phyloP scores from a whole-genome alignment of 92 coral and sea anemone species.

The Parazoanthus swiftii region DNA sequence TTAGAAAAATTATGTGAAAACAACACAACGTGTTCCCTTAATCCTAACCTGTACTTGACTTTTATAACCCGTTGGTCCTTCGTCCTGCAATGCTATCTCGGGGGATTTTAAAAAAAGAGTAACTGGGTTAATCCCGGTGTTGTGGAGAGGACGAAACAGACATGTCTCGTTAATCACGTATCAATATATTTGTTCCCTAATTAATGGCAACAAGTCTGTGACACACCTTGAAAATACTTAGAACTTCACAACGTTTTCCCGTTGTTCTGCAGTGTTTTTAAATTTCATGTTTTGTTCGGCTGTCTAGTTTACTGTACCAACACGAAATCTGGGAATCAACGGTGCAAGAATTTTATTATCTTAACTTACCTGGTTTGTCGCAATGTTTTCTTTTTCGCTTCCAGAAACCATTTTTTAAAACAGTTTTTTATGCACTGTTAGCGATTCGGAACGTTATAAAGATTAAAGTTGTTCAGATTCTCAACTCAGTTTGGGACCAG shows the following conservation, averaged over 20 bases:
- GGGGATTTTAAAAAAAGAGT: no score
- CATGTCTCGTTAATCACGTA: no score
- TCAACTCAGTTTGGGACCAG: not conserved
- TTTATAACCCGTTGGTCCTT: no score
- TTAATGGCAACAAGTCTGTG: not conserved
- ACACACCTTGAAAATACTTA: not conserved
- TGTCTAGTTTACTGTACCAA: not conserved
- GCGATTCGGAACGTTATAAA: no score
- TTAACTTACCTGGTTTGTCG: not conserved
- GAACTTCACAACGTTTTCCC: not conserved
- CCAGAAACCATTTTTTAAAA: slow-evolving; percentile 16
- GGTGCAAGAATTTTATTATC: not conserved
- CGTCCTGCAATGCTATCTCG: no score
- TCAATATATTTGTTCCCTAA: no score
- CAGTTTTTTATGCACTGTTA: not conserved
- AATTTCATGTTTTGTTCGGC: not conserved
- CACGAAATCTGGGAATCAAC: not conserved
- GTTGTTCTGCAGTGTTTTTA: not conserved
- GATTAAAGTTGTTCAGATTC: not conserved
- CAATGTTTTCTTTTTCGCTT: not conserved
- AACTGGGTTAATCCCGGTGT: no score
- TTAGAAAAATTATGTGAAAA: no score
- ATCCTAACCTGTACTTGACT: no score
- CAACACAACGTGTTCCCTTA: no score
- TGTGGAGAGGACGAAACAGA: no score